Percentiles rank a stretch among this genome's conserved stretches.
phyloP scores from a whole-genome alignment of 2,888 invertebrate genomes.

The Acrobasis repandana region DNA sequence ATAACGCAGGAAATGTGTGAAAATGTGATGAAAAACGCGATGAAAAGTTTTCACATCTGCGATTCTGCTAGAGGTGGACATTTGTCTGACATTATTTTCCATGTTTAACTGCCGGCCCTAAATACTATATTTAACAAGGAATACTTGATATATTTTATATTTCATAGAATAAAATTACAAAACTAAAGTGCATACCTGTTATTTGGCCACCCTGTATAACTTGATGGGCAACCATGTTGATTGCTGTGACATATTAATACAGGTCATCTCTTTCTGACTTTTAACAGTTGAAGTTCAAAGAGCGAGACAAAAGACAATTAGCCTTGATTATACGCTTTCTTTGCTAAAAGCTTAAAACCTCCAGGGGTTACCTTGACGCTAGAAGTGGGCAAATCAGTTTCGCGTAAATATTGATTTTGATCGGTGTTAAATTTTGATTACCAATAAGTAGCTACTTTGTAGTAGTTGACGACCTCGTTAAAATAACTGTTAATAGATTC shows the following conservation, averaged over 20 bases:
- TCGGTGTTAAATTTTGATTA: conserved; percentile 8
- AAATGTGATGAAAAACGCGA: too few relatives aligned
- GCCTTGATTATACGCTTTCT: conserved; percentile 22
- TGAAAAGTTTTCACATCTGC: too few relatives aligned
- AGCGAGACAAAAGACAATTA: conserved; percentile 19
- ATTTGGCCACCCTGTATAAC: too few relatives aligned
- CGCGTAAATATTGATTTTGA: conserved; percentile 9
- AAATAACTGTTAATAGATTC: conserved; percentile 1
- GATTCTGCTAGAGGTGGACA: too few relatives aligned
- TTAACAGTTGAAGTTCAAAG: conserved; percentile 42
- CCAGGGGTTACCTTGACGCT: conserved; percentile 2
- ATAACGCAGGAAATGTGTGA: too few relatives aligned
- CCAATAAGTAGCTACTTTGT: neutral
- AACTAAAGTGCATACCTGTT: too few relatives aligned
- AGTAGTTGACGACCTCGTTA: conserved; percentile 1
- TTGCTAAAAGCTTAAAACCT: conserved; percentile 15
- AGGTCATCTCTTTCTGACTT: conserved; percentile 45
- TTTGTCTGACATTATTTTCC: too few relatives aligned
- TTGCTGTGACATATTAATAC: conserved; percentile 33
- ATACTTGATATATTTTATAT: too few relatives aligned
- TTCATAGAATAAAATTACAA: too few relatives aligned
- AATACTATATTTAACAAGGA: too few relatives aligned
- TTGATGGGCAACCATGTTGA: conserved; percentile 53
- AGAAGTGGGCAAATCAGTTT: neutral
- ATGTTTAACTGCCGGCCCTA: too few relatives aligned